Base-by-base conservation (phyloP, 53 echinoderm and acorn worm genomes). In the Patiria pectinifera region DNA sequence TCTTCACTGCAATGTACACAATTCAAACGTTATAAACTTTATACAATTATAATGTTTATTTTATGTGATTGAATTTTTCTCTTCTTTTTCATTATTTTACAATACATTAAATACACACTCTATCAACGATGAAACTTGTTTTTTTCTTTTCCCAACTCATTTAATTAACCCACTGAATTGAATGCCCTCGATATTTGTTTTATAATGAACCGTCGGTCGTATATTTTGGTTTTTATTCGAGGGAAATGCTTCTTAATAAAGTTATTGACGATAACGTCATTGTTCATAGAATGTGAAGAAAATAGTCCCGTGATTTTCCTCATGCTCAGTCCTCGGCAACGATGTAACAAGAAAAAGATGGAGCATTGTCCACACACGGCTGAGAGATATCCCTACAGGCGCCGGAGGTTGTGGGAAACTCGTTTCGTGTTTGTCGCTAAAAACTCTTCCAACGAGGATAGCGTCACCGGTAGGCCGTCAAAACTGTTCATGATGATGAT, bases 311-410 rank as follows among this genome's bases (percentile, higher is more conserved):
- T 10, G 19, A 81, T 81, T 26, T 81, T 49, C 4, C 13, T 45
- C 82, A 81, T 81, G 5, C 8, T 49, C 4, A 60, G 19, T 23
- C 19, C 91, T 74, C 87, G 77, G 16, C 48, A 72, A 45, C 93
- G 93, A 81, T 95, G 93, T 21, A 75, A 22, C 11, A 95, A 48
- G n/a, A n/a, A n/a, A n/a, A n/a, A n/a, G n/a, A n/a, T n/a, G n/a
- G n/a, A n/a, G n/a, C n/a, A n/a, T n/a, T n/a, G n/a, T n/a, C n/a
- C n/a, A n/a, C n/a, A n/a, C n/a, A n/a, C n/a, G n/a, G n/a, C n/a
- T n/a, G n/a, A 95, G 16, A 89, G 70, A 2, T 74, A 45, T 71
- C 95, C 95, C 25, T 95, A 93, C 21, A 95, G 23, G 58, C 74
- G 21, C 12, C 23, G 47, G 4, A 3, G 92, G 45, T 46, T 61